These are phyloP conservation scores for Pelecanus crispus DNA, from an alignment of 2,113 vertebrate species.

Conservation along the genomic window DNA sequence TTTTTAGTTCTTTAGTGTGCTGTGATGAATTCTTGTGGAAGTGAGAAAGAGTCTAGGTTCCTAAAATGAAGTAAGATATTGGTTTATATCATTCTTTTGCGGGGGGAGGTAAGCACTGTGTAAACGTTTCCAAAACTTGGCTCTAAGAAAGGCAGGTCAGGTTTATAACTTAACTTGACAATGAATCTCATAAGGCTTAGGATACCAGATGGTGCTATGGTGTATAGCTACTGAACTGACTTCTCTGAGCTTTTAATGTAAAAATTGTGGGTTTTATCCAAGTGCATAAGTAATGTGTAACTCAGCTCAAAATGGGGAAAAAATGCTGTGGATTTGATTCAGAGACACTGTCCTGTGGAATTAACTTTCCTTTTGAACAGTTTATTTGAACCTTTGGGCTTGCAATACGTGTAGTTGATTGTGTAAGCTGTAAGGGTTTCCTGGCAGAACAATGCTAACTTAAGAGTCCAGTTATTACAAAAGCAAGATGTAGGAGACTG, in stretches of 20 bases:
- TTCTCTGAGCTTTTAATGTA: background rate
- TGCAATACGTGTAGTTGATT: rapidly evolving
- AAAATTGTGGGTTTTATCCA: background rate
- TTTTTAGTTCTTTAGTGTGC: background rate
- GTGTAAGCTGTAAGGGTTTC: background rate
- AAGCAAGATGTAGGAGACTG: background rate
- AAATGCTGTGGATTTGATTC: background rate
- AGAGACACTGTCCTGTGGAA: background rate
- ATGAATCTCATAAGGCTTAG: background rate
- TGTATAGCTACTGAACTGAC: background rate
- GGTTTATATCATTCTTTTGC: background rate
- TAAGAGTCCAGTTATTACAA: background rate
- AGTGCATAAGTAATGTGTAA: background rate
- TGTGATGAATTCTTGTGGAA: background rate
- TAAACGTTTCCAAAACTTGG: background rate
- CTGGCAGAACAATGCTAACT: background rate
- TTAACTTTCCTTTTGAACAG: background rate
- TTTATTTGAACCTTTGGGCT: background rate
- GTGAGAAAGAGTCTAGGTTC: background rate
- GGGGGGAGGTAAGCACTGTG: background rate
- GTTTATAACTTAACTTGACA: background rate
- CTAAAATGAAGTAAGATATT: background rate
- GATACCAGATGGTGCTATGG: background rate
- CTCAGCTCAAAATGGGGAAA: background rate
- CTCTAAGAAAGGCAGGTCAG: background rate